These are phyloP conservation scores for Echeneis naucrates DNA, from an alignment of 2,797 vertebrate species.

Conservation along the genomic window DNA sequence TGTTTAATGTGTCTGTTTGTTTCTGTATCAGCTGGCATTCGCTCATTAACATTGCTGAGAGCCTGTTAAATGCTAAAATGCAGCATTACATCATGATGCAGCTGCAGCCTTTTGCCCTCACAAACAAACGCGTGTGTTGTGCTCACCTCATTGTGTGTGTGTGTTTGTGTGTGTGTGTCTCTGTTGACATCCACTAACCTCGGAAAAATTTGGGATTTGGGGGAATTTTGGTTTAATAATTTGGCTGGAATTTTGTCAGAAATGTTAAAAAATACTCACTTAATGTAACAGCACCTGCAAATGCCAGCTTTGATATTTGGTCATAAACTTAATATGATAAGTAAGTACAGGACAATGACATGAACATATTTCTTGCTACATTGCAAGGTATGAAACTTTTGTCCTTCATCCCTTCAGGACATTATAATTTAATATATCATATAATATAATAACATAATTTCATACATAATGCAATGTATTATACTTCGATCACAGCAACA, in stretches of 20 bases:
- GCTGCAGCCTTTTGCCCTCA: not conserved
- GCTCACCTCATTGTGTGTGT: not conserved
- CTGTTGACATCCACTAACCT: not conserved
- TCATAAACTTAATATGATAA: too few species aligned
- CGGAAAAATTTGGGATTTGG: not conserved
- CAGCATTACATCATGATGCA: constrained; percentile 17
- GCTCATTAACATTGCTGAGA: not conserved
- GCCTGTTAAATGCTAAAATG: not conserved
- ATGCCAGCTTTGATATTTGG: not conserved
- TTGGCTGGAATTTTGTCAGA: too few species aligned
- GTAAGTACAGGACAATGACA: too few species aligned
- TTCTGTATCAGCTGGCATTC: not conserved
- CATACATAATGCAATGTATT: too few species aligned
- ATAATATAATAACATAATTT: too few species aligned
- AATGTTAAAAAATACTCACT: too few species aligned
- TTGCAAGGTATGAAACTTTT: too few species aligned
- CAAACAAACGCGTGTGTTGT: not conserved
- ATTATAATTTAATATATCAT: too few species aligned
- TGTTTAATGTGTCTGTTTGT: not conserved
- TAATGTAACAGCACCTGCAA: not conserved
- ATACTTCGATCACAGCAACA: too few species aligned
- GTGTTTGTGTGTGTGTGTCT: not conserved
- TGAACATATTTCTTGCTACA: too few species aligned
- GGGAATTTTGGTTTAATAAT: too few species aligned
- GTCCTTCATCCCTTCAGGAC: too few species aligned